phyloP scores from a whole-genome alignment of 2,888 invertebrate genomes.

The Bugula neritina region DNA sequence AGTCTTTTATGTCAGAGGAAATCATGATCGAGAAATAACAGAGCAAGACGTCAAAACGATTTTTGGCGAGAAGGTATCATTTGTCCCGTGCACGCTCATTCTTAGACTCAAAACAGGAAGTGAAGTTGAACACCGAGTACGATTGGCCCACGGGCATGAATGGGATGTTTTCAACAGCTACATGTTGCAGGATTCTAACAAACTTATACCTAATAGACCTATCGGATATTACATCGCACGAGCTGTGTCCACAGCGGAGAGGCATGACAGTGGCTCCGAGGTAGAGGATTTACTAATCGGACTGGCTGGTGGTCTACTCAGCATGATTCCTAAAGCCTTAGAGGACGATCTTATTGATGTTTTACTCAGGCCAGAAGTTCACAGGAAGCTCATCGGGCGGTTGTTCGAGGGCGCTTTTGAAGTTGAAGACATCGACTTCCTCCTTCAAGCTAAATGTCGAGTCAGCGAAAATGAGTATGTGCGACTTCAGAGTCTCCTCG shows the following conservation, averaged over 20 bases:
- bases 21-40: constrained; percentile 21
- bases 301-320: background rate
- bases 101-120: constrained; percentile 8
- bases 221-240: constrained; percentile 21
- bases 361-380: background rate
- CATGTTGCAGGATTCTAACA: background rate
- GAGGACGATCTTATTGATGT: constrained; percentile 9
- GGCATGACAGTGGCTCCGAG: background rate
- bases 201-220: background rate
- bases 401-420: constrained; percentile 17
- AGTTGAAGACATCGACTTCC: constrained; percentile 1
- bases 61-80: background rate
- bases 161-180: constrained; percentile 24
- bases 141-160: constrained; percentile 22
- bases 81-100: constrained; percentile 10
- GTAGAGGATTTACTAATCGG: constrained; percentile 21
- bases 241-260: constrained; percentile 10
- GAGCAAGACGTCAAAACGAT: background rate
- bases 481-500: background rate
- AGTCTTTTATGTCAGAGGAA: constrained; percentile 24
- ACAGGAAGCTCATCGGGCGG: background rate
- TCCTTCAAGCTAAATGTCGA: background rate
- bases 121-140: background rate
- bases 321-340: background rate
- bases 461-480: background rate